Conservation (phyloP, 2,113 vertebrate species). For the Gambusia holbrooki region DNA sequence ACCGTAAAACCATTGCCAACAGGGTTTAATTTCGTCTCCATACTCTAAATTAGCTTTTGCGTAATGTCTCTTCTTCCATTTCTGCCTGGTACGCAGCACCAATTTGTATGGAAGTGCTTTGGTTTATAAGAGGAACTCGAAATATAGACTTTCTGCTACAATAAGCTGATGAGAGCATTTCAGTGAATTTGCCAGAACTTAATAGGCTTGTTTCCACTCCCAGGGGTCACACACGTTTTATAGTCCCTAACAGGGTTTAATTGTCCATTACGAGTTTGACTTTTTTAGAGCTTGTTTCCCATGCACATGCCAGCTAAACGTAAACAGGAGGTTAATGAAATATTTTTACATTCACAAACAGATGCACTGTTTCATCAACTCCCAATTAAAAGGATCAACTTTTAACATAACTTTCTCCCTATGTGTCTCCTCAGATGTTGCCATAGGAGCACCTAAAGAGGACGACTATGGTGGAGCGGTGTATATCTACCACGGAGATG, state of each 20-base stretch:
- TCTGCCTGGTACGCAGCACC: slow-evolving; percentile 28
- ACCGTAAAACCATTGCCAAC: slow-evolving; percentile 27
- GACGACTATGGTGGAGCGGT: slow-evolving; percentile 90
- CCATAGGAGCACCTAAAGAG: slow-evolving; percentile 93
- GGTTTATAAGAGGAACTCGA: slow-evolving; percentile 56
- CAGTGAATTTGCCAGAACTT: slow-evolving; percentile 56
- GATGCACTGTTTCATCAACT: not conserved
- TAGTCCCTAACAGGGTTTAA: slow-evolving; percentile 68
- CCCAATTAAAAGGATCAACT: not conserved
- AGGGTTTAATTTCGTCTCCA: slow-evolving; percentile 2
- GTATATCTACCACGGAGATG: slow-evolving; percentile 94
- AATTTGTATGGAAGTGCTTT: slow-evolving; percentile 43
- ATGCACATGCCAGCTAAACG: slow-evolving; percentile 33
- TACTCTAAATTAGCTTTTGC: slow-evolving; percentile 20
- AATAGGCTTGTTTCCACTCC: slow-evolving; percentile 72
- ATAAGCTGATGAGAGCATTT: slow-evolving; percentile 56
- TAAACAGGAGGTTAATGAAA: slow-evolving; percentile 60
- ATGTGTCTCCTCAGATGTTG: slow-evolving; percentile 85
- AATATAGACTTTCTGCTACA: slow-evolving; percentile 44
- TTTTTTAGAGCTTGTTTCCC: slow-evolving; percentile 58
- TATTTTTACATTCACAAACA: slow-evolving; percentile 34
- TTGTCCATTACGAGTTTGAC: slow-evolving; percentile 68
- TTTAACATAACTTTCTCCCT: slow-evolving; percentile 23
- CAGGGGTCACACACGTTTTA: slow-evolving; percentile 65
- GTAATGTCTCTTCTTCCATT: not conserved